Base-by-base conservation (phyloP, 2,888 invertebrate genomes). In the Smittia sp. region DNA sequence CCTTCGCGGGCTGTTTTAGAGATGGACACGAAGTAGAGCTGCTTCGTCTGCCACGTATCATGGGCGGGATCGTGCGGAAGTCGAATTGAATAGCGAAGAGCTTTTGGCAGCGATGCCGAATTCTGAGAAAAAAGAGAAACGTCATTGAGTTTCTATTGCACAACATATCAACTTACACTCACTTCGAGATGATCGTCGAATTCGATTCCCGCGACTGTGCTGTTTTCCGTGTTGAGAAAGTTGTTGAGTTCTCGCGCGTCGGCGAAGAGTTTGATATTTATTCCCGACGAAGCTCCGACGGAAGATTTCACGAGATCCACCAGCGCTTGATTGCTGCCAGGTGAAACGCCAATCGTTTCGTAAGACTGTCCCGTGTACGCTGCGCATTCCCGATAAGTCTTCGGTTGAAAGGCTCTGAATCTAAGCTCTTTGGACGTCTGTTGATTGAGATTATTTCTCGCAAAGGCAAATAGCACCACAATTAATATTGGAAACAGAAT, bases 41-140 rank as follows among this genome's bases (percentile, higher is more conserved):
- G 93, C 92, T 1, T 92, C 92, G 84, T 3, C 80, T 77, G 79
- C 88, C 90, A 79, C 86, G 89, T 39, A 18, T 68, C 24, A 22
- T 22, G 7, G 6, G 54, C 4, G 15, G 25, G 13, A 13, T 68
- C 24, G 41, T 68, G 24, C 1, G 54, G 69, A 18, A 69, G 25
- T 6, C 54, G 52, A 27, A 69, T 69, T 15, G 54, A 15, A 15
- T 69, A 69, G 1, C 15, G 46, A 1, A 69, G 32, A 13, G 46
- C 15, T 27, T 69, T 69, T 25, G 67, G 67, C 4, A 52, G 13
- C 25, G 68, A 11, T 1, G 7, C 52, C 52, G 24, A 54, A 9
- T 41, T 58, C 58, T 20, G 9, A 6, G 18, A 58, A 22, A 18
- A 58, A 15, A n/a, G 15, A 38, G 15, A 46, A 46, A 32, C 9